Evolutionary conservation across 1,140 invertebrate genomes (phyloP), one percentile per base, ranked within the genome.

Genomic region (Paraescarpia echinospica): DNA sequence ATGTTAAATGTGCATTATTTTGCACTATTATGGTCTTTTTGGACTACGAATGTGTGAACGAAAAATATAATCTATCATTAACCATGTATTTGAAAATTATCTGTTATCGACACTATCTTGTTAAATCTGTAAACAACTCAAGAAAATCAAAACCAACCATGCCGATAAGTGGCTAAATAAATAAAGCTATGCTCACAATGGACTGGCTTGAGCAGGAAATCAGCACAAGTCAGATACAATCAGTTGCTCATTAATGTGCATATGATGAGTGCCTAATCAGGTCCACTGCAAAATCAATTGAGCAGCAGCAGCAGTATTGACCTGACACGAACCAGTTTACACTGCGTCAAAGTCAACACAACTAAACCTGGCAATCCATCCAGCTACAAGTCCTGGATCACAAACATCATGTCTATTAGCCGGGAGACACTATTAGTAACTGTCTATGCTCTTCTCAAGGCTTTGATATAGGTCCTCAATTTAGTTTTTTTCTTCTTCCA

Each of bases 181-280:
- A 77, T 77, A 77, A 77, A 77, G 59, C 59, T 77, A 77, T 77
- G 59, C 27, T 77, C 59, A 77, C 59, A 77, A 77, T 2, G 2
- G 4, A 77, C 59, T 4, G 27, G 59, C 59, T 41, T 41, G 41
- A 6, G 27, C n/a, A 77, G 27, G 59, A 77, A 77, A 77, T 77
- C 59, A 77, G 59, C 59, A 77, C 59, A 77, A 31, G 59, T 77
- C 59, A 31, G 59, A 77, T 77, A 77, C 59, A 77, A 77, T 77
- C 27, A 77, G 59, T 31, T 6, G 59, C 27, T 77, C 59, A 18
- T 77, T 77, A 77, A 77, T 77, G 59, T 77, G 59, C 59, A 77
- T 77, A 77, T 77, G 59, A 77, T 77, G 59, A 77, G 59, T 77
- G 59, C 59, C 59, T 77, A 77, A 77, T 77, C 59, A 77, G 59